Conservation (phyloP, 2,888 invertebrate species). For the Leucania comma region DNA sequence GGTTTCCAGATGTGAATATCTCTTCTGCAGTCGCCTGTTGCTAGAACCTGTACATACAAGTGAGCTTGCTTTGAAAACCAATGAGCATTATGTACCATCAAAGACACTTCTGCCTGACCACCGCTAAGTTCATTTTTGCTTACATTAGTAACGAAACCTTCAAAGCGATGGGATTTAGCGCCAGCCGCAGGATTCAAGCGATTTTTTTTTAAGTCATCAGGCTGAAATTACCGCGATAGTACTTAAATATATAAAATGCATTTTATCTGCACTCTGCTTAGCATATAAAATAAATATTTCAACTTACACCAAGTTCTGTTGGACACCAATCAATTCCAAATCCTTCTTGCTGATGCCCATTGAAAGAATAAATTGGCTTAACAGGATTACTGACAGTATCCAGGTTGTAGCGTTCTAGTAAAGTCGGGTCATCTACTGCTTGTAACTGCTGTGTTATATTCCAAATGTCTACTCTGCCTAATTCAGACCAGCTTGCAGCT, state of each 20-base stretch:
- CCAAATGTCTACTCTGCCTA: constrained; percentile 98
- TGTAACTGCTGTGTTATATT: constrained; percentile 95
- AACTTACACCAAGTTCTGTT: constrained; percentile 93
- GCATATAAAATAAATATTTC: not conserved
- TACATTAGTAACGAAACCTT: no score
- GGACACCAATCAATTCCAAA: constrained; percentile 98
- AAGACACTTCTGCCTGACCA: no score
- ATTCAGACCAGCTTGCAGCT: constrained; percentile 99
- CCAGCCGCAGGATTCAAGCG: no score
- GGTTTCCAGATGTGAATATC: constrained; percentile 98
- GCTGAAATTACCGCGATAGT: not conserved
- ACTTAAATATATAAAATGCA: not conserved
- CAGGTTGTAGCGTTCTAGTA: constrained; percentile 92
- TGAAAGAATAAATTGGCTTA: constrained; percentile 96
- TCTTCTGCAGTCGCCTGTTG: constrained; percentile 98
- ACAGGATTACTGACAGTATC: constrained; percentile 89
- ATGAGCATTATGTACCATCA: no score
- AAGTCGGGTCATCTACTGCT: constrained; percentile 93
- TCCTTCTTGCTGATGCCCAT: constrained; percentile 98
- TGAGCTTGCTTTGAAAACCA: not conserved
- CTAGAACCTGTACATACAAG: constrained; percentile 92
- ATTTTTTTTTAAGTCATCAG: no score
- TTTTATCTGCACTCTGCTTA: not conserved
- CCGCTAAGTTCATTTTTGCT: no score
- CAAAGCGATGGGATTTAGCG: no score